Conservation (phyloP, 2,797 vertebrate species). For the Salarias fasciatus region DNA sequence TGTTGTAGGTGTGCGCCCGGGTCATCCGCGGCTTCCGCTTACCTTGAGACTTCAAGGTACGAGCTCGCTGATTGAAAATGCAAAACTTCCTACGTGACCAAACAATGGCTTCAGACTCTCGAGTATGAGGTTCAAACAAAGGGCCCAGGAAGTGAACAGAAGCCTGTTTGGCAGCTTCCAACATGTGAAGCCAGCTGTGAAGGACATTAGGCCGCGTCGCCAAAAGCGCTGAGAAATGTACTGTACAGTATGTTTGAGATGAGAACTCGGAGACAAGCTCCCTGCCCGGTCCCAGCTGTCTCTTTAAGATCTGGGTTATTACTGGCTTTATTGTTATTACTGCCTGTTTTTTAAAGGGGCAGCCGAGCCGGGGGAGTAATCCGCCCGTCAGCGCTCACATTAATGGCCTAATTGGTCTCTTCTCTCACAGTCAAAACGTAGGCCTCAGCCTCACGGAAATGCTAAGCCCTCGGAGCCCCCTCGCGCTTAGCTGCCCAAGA, state of each 20-base stretch:
- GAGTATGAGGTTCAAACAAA: slow-evolving; percentile 63
- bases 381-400: slow-evolving; percentile 82
- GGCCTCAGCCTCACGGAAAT: slow-evolving; percentile 70
- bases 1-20: slow-evolving; percentile 1
- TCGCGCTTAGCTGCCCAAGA: slow-evolving; percentile 66
- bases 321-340: slow-evolving; percentile 78
- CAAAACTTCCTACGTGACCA: slow-evolving; percentile 63
- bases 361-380: slow-evolving; percentile 79
- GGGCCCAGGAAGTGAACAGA: slow-evolving; percentile 68
- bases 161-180: slow-evolving; percentile 62
- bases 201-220: slow-evolving; percentile 63
- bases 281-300: slow-evolving; percentile 59
- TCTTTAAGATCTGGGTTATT: slow-evolving; percentile 66
- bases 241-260: slow-evolving; percentile 40
- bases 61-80: slow-evolving; percentile 60
- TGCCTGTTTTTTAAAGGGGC: slow-evolving; percentile 78
- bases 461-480: slow-evolving; percentile 73
- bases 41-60: slow-evolving; percentile 49
- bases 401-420: slow-evolving; percentile 83
- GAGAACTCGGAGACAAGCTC: slow-evolving; percentile 16
- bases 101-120: slow-evolving; percentile 65
- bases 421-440: slow-evolving; percentile 74
- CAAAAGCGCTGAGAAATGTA: slow-evolving; percentile 25
- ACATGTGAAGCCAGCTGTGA: slow-evolving; percentile 73
- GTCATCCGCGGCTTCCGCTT: slow-evolving; percentile 60